These are phyloP conservation scores for Zygogramma bicolorata DNA, from an alignment of 2,888 invertebrate genomes.

Conservation along the genomic window DNA sequence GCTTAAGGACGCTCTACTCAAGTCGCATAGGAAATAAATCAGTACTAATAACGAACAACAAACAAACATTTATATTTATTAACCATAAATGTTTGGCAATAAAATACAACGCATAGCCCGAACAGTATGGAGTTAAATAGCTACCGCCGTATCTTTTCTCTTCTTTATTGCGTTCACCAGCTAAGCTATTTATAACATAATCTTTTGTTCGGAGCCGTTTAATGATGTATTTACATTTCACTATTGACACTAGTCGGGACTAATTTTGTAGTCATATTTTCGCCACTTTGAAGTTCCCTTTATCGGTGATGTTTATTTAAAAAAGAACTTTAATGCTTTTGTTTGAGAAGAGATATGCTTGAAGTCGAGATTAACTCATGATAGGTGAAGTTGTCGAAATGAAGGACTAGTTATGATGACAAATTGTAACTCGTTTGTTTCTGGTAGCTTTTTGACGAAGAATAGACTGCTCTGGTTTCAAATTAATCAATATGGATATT, in stretches of 20 bases:
- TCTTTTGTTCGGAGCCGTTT: constrained; percentile 50
- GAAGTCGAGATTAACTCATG: background rate
- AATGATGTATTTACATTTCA: constrained; percentile 50
- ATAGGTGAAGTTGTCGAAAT: background rate
- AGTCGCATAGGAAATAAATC: constrained; percentile 53
- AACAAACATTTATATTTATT: constrained; percentile 59
- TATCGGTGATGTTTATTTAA: constrained; percentile 1
- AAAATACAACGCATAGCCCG: constrained; percentile 46
- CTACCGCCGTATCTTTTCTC: constrained; percentile 37
- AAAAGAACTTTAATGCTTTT: constrained; percentile 3
- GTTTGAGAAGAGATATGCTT: constrained; percentile 10
- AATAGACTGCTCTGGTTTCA: background rate
- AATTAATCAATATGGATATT: background rate
- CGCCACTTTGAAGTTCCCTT: constrained; percentile 28
- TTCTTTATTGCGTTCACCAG: constrained; percentile 42
- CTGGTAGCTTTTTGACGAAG: background rate
- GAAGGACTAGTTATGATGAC: background rate
- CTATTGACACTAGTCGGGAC: constrained; percentile 41
- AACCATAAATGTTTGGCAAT: constrained; percentile 58
- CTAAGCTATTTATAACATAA: constrained; percentile 52
- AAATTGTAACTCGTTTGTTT: background rate
- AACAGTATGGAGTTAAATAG: constrained; percentile 35
- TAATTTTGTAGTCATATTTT: constrained; percentile 31
- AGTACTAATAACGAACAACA: constrained; percentile 57
- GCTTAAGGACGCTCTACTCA: constrained; percentile 7